These are phyloP conservation scores for Platalea minor DNA, from an alignment of 2,797 vertebrate genomes.

Conservation along the genomic window DNA sequence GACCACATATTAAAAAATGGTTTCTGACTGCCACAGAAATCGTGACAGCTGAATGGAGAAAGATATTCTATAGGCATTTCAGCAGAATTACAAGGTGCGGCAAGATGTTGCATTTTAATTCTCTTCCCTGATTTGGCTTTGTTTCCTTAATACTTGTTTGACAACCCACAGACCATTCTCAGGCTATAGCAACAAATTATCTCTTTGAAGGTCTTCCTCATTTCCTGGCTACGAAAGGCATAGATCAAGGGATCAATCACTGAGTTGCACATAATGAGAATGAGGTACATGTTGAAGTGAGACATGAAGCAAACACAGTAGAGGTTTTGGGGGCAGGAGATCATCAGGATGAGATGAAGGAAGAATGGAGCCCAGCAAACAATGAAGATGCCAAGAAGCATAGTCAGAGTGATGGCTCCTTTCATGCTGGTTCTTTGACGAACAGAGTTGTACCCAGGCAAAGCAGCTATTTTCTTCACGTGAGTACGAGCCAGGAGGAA, in stretches of 20 bases:
- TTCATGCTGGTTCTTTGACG: constrained; percentile 75
- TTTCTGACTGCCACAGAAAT: not conserved
- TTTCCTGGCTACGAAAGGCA: constrained; percentile 80
- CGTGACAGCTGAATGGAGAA: not conserved
- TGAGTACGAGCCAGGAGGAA: constrained; percentile 79
- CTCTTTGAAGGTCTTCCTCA: constrained; percentile 81
- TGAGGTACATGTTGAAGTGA: constrained; percentile 83
- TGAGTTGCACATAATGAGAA: constrained; percentile 82
- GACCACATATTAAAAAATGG: not conserved
- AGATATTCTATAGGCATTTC: not conserved
- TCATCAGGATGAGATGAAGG: constrained; percentile 80
- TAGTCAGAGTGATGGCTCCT: constrained; percentile 77
- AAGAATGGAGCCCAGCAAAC: constrained; percentile 83
- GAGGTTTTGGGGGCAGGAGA: constrained; percentile 80
- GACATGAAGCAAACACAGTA: constrained; percentile 83
- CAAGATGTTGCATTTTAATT: not conserved
- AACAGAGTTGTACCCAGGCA: constrained; percentile 70
- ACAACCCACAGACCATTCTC: constrained; percentile 54
- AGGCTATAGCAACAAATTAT: constrained; percentile 75
- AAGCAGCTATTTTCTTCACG: constrained; percentile 73
- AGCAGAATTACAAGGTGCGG: not conserved
- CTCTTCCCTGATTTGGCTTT: not conserved
- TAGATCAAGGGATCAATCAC: constrained; percentile 81
- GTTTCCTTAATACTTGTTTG: constrained; percentile 61
- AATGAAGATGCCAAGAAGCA: constrained; percentile 80